Base-by-base conservation (phyloP, 2,797 vertebrate genomes). In the Saguinus oedipus region DNA sequence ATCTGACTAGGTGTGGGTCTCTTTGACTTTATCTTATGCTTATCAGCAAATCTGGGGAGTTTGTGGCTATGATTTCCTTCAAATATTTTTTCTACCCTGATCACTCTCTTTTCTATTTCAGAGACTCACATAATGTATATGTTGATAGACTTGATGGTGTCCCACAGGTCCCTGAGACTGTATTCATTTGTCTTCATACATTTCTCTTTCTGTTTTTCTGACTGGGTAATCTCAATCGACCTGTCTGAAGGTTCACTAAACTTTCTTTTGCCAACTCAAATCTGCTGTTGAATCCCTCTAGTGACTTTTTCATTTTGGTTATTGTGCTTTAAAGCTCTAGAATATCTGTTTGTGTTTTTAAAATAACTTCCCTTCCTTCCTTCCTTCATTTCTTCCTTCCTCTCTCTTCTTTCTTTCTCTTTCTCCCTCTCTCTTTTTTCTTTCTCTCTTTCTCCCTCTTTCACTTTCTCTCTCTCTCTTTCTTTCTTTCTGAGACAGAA, bases 401-500 rank as follows among this genome's bases (percentile, higher is more conserved):
- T 39, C 46, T 48, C 2, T 13, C 12, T 48, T 3, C 46, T 14
- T 48, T 15, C 46, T 2, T 46, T 39, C 39, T 39, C 39, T 39
- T 4, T 13, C 46, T 39, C 39, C 39, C 39, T 39, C 48, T 15
- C 5, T 5, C 1, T 15, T 15, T 1, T 1, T 1, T 17, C 15
- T 17, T 2, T 44, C 44, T 46, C 1, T 48, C 4, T 48, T 14
- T 14, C 13, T 48, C 48, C 14, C 14, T 50, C 48, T 50, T 1
- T 50, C 15, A 44, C 44, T 9, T 44, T 50, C 48, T 48, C 13
- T 48, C 13, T 48, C 46, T 48, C 2, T 59, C 11, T 59, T 10
- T 59, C 26, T 26, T 64, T 48, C 68, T 59, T 17, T 48, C 42
- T n/a, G 59, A 30, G 13, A 64, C 61, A 64, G 61, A 64, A 11